phyloP scores from a whole-genome alignment of 1,140 invertebrate species.

The Telenomus remus region DNA sequence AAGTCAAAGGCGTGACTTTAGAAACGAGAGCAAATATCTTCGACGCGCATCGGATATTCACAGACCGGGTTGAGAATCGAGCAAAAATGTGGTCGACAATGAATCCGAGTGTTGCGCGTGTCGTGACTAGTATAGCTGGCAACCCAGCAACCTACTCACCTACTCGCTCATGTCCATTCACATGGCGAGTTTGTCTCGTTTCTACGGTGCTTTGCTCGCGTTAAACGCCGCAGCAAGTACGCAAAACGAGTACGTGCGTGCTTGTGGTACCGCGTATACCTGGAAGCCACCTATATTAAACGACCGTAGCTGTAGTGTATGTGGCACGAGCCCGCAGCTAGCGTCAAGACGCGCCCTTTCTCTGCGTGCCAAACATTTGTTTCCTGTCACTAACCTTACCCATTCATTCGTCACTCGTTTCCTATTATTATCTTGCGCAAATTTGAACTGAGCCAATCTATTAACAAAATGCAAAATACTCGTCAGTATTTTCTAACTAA shows the following conservation, averaged over 20 bases:
- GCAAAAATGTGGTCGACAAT: constrained; percentile 4
- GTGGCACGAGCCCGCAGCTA: constrained; percentile 38
- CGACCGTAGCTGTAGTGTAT: constrained; percentile 12
- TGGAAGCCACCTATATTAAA: constrained; percentile 27
- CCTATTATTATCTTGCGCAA: constrained; percentile 25
- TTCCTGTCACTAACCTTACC: constrained; percentile 21
- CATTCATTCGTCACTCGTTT: constrained; percentile 18
- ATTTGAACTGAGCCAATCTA: constrained; percentile 10
- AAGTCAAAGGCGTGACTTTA: no score
- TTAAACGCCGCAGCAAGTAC: constrained; percentile 23
- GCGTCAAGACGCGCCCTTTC: constrained; percentile 27
- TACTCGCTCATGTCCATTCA: constrained; percentile 39
- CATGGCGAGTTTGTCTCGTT: constrained; percentile 31
- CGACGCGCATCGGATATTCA: no score
- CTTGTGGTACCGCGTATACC: constrained; percentile 27
- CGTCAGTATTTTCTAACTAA: no score
- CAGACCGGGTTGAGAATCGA: no score
- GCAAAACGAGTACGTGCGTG: constrained; percentile 8
- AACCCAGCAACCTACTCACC: constrained; percentile 49
- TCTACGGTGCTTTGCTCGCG: constrained; percentile 46
- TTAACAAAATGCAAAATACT: background rate
- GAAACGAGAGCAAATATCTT: no score
- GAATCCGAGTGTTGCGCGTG: constrained; percentile 1
- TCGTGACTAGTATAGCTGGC: constrained; percentile 24
- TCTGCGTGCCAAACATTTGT: constrained; percentile 32